Evolutionary conservation across 2,888 invertebrate genomes (phyloP).

Genomic region (Diarsia rubi): DNA sequence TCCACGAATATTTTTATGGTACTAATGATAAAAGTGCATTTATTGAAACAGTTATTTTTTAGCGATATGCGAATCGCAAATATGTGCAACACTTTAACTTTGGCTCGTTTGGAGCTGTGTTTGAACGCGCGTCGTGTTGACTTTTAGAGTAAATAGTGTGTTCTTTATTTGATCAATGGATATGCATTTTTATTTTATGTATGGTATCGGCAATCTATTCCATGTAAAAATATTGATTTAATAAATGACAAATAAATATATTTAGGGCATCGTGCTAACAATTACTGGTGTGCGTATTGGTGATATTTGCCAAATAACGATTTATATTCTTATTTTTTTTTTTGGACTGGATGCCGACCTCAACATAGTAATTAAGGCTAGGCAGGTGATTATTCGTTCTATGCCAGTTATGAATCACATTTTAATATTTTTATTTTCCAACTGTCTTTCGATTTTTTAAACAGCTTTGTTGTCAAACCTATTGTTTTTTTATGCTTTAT

Average conservation of each 20-base stretch:
- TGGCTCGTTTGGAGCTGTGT: slow-evolving; percentile 64
- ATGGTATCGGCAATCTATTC: background rate
- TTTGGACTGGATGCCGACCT: too few species aligned
- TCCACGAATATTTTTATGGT: background rate
- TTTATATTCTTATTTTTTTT: too few species aligned
- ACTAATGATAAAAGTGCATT: slow-evolving; percentile 21
- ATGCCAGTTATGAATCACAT: too few species aligned
- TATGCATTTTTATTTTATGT: slow-evolving; percentile 23
- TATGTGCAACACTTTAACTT: slow-evolving; percentile 74
- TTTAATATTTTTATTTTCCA: too few species aligned
- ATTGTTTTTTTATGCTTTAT: background rate
- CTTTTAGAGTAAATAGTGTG: slow-evolving; percentile 59
- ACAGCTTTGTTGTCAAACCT: background rate
- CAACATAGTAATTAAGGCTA: too few species aligned
- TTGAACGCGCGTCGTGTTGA: slow-evolving; percentile 63
- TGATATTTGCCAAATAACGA: background rate
- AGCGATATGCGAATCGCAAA: slow-evolving; percentile 67
- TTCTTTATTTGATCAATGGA: slow-evolving; percentile 49
- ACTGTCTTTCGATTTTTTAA: too few species aligned
- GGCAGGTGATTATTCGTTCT: too few species aligned
- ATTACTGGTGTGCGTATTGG: background rate
- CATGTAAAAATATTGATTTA: background rate
- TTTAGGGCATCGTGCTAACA: background rate
- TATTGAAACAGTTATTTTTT: slow-evolving; percentile 50
- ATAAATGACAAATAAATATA: background rate